phyloP scores from a whole-genome alignment of 2,113 vertebrate species.

The Tinamus guttatus region DNA sequence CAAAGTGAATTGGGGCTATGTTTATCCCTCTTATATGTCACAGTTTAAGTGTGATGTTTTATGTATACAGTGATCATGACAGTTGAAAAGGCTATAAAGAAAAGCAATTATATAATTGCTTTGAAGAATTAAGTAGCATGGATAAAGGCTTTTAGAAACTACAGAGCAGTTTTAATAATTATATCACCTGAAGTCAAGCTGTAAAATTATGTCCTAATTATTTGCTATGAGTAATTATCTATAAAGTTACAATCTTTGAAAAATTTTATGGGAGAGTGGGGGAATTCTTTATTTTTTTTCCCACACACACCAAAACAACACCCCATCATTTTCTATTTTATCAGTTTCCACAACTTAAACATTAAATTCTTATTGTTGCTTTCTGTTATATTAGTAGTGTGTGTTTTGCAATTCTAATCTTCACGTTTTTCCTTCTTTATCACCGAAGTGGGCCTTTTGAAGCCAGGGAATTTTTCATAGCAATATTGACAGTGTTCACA shows the following conservation, averaged over 20 bases:
- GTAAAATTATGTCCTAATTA: conserved; percentile 79
- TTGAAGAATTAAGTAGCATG: conserved; percentile 73
- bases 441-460: conserved; percentile 93
- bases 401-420: conserved; percentile 99
- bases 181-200: conserved; percentile 79
- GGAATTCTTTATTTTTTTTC: conserved; percentile 71
- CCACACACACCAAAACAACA: conserved; percentile 63
- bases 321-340: conserved; percentile 87
- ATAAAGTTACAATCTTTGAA: conserved; percentile 76
- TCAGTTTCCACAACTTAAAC: conserved; percentile 86
- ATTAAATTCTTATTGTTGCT: conserved; percentile 90
- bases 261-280: conserved; percentile 72
- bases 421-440: conserved; percentile 89
- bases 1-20: conserved; percentile 76
- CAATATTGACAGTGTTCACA: conserved; percentile 97
- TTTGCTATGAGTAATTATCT: conserved; percentile 80
- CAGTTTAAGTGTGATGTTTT: conserved; percentile 82
- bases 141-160: conserved; percentile 77
- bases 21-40: conserved; percentile 79
- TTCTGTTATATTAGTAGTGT: conserved; percentile 90
- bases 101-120: conserved; percentile 82
- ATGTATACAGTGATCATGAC: conserved; percentile 79
- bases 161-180: conserved; percentile 75
- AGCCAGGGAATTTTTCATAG: conserved; percentile 95
- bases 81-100: conserved; percentile 80